Evolutionary conservation across 2,888 invertebrate genomes (phyloP).

Genomic region (Sericinus montela): DNA sequence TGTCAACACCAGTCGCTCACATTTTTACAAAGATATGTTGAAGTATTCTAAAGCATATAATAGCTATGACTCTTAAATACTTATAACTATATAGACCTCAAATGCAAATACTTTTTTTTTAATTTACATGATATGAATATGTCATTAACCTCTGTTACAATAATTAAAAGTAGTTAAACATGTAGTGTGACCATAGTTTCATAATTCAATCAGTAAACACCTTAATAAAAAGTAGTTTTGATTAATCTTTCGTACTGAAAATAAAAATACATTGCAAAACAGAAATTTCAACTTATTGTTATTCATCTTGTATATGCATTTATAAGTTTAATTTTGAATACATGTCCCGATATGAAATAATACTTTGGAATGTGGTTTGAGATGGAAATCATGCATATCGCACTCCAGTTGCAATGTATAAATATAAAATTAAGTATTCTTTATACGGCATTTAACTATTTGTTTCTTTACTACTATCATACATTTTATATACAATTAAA

Average conservation of each 20-base stretch:
- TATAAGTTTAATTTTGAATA: not conserved
- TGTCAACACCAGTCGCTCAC: constrained; percentile 56
- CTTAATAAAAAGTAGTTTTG: constrained; percentile 9
- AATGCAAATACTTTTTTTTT: constrained; percentile 76
- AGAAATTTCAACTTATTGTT: not conserved
- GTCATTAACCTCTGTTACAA: constrained; percentile 74
- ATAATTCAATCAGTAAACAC: constrained; percentile 33
- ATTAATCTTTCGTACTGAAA: constrained; percentile 1
- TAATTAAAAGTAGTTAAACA: constrained; percentile 57
- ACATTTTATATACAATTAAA: constrained; percentile 72
- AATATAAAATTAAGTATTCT: constrained; percentile 33
- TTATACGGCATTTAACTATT: constrained; percentile 55
- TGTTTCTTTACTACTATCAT: constrained; percentile 59
- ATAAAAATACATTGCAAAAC: constrained; percentile 19
- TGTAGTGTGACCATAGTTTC: constrained; percentile 55
- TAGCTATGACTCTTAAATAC: constrained; percentile 75
- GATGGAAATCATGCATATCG: constrained; percentile 72
- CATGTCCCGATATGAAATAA: constrained; percentile 13
- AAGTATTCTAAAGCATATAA: constrained; percentile 77
- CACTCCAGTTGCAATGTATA: constrained; percentile 57
- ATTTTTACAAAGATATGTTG: constrained; percentile 74
- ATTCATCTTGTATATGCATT: not conserved
- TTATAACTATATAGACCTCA: constrained; percentile 77
- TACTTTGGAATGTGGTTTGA: constrained; percentile 71
- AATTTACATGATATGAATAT: constrained; percentile 80